A percentile compares a stretch with the other conserved stretches of the same genome.
Conservation (phyloP, 30 jellyfish, hydroid and myxozoan species). For the Aurelia sp. region DNA sequence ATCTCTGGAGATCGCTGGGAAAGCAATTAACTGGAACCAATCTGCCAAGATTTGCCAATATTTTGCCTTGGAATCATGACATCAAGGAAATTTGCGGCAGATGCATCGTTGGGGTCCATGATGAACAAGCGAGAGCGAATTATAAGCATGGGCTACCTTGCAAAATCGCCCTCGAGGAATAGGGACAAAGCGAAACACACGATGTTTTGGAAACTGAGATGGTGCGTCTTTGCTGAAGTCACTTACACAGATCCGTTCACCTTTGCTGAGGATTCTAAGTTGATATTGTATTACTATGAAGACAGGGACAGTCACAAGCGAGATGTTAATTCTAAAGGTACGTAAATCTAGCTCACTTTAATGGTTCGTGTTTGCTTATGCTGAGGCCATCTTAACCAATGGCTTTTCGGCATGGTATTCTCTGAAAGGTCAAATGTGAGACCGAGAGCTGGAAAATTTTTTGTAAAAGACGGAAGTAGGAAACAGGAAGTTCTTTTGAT, state of each 20-base stretch:
- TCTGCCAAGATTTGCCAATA: too few species aligned
- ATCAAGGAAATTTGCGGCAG: too few species aligned
- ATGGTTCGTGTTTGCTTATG: background rate
- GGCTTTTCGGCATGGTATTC: too few species aligned
- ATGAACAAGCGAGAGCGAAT: conserved; percentile 22
- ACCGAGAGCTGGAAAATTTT: too few species aligned
- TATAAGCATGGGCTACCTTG: conserved; percentile 51
- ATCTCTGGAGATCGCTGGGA: too few species aligned
- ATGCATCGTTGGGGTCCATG: too few species aligned
- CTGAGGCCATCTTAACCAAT: conserved; percentile 9
- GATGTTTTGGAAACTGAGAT: conserved; percentile 56
- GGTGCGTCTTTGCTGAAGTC: conserved; percentile 57
- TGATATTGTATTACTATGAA: conserved; percentile 39
- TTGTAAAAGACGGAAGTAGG: too few species aligned
- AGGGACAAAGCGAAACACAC: conserved; percentile 47
- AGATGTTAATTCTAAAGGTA: conserved; percentile 36
- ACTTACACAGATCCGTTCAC: conserved; percentile 9
- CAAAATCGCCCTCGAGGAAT: conserved; percentile 52
- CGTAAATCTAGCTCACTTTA: background rate
- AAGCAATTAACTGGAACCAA: too few species aligned
- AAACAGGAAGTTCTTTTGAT: too few species aligned
- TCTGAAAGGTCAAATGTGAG: too few species aligned
- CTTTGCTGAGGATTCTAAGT: conserved; percentile 5
- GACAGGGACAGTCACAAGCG: conserved; percentile 23
- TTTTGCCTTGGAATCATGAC: too few species aligned